Evolutionary conservation across 2,797 vertebrate species (phyloP).

Genomic region (Myotis planiceps): DNA sequence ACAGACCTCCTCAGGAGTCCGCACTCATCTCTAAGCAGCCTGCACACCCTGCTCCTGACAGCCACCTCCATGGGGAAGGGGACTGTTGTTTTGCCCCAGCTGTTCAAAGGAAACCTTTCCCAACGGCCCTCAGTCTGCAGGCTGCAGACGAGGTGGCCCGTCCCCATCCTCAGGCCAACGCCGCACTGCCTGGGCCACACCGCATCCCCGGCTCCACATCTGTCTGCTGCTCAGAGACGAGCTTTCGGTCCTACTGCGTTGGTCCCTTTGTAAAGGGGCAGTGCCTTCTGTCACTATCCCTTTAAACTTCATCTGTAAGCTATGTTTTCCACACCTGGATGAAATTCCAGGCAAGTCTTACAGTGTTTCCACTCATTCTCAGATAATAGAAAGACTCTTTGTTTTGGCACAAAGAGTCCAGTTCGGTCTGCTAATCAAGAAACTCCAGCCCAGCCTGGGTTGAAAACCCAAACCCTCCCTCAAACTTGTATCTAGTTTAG

Average conservation of each 20-base stretch:
- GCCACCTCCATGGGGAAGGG: neutral
- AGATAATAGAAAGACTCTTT: neutral
- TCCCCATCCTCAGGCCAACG: neutral
- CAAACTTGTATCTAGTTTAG: neutral
- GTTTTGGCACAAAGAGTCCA: neutral
- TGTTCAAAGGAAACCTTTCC: neutral
- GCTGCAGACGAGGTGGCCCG: neutral
- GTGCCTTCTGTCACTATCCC: neutral
- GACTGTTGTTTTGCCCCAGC: neutral
- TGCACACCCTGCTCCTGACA: neutral
- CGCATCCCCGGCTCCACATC: neutral
- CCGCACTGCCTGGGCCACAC: rapidly evolving
- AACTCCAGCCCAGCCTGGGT: neutral
- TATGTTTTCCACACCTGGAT: neutral
- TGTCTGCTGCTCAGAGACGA: neutral
- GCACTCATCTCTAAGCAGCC: neutral
- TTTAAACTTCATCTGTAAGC: neutral
- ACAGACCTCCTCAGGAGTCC: neutral
- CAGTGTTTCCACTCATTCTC: neutral
- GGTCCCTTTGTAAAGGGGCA: neutral
- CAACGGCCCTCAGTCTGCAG: neutral
- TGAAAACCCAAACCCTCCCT: neutral
- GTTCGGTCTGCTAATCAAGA: neutral
- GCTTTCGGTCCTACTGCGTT: neutral
- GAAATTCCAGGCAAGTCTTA: neutral